Evolutionary conservation across 2,797 vertebrate genomes (phyloP).

Genomic region (Leptoclinus maculatus): DNA sequence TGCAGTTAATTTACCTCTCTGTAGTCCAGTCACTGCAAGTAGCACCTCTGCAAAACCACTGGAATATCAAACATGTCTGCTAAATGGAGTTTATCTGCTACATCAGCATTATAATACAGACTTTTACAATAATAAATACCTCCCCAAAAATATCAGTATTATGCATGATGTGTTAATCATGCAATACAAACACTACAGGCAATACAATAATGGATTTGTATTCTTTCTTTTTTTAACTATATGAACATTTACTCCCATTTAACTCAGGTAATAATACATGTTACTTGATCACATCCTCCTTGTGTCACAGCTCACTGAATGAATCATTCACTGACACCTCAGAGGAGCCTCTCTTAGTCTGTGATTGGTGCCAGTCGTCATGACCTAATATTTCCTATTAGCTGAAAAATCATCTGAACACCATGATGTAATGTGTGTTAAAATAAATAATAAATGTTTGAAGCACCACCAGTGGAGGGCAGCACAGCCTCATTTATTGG

Average conservation of each 20-base stretch:
- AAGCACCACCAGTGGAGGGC: constrained; percentile 65
- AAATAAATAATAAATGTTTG: constrained; percentile 17
- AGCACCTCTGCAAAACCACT: background rate
- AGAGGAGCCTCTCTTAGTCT: constrained; percentile 43
- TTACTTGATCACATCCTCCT: constrained; percentile 46
- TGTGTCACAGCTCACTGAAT: constrained; percentile 23
- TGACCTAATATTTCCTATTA: constrained; percentile 76
- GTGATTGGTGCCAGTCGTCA: constrained; percentile 74
- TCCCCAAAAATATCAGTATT: constrained; percentile 45
- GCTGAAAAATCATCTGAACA: constrained; percentile 65
- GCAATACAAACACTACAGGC: constrained; percentile 3
- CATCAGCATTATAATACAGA: background rate
- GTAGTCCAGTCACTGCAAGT: constrained; percentile 42
- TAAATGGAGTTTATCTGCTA: background rate
- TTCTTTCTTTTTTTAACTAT: background rate
- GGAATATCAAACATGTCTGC: constrained; percentile 18
- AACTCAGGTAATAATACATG: constrained; percentile 48
- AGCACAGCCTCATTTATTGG: constrained; percentile 38
- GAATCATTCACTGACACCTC: constrained; percentile 54
- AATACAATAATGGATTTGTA: constrained; percentile 24
- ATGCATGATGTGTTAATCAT: background rate
- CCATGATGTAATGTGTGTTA: constrained; percentile 75
- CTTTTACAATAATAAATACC: background rate
- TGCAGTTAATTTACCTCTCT: background rate
- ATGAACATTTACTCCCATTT: constrained; percentile 6